A percentile compares a stretch with the other conserved stretches of the same genome.
These are phyloP conservation scores for Perca fluviatilis DNA, from an alignment of 2,113 vertebrate species.

Conservation along the genomic window DNA sequence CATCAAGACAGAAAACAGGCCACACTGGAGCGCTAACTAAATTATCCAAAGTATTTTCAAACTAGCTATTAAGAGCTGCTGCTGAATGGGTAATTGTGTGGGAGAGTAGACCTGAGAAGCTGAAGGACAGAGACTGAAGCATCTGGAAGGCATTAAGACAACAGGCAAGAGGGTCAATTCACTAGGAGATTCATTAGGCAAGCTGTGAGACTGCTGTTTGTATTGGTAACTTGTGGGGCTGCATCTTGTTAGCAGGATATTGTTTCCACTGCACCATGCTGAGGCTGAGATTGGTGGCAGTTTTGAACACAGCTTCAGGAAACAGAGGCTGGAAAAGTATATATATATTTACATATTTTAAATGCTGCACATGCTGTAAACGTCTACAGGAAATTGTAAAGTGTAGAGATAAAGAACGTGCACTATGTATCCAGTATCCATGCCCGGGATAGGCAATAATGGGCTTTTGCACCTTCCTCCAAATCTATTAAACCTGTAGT, in stretches of 20 bases:
- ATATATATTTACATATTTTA: too few relatives aligned
- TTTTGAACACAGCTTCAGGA: constrained; percentile 54
- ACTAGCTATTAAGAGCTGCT: constrained; percentile 56
- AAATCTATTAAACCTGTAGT: constrained; percentile 34
- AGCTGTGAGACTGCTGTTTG: constrained; percentile 72
- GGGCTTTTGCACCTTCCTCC: constrained; percentile 26
- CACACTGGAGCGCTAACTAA: constrained; percentile 46
- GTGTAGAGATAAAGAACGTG: constrained; percentile 28
- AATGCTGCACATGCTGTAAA: constrained; percentile 34
- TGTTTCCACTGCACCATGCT: constrained; percentile 53
- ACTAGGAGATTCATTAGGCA: constrained; percentile 63
- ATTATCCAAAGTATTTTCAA: constrained; percentile 62
- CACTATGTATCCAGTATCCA: background rate
- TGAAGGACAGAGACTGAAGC: constrained; percentile 64
- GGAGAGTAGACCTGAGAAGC: constrained; percentile 48
- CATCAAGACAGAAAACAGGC: constrained; percentile 57
- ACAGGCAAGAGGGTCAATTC: constrained; percentile 66
- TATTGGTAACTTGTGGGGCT: constrained; percentile 57
- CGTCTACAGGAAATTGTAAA: constrained; percentile 20
- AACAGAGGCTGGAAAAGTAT: constrained; percentile 31
- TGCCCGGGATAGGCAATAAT: constrained; percentile 42
- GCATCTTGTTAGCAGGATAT: constrained; percentile 64
- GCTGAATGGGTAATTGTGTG: constrained; percentile 61
- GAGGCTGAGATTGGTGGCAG: constrained; percentile 54
- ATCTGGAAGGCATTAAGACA: constrained; percentile 76